phyloP scores from a whole-genome alignment of 2,113 vertebrate species.

The Perca flavescens region DNA sequence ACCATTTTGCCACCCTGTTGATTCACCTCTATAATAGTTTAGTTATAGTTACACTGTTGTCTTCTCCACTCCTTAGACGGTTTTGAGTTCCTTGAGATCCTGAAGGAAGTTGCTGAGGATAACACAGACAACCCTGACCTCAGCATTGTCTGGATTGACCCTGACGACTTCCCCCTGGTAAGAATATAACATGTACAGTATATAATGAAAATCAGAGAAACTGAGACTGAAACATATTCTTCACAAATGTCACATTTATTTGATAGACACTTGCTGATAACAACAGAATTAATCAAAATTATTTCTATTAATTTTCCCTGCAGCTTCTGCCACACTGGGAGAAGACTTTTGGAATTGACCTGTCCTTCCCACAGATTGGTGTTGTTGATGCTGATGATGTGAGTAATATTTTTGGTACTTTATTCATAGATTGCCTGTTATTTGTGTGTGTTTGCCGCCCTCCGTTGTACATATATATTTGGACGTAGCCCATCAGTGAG shows the following conservation, averaged over 20 bases:
- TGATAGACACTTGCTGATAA: not conserved
- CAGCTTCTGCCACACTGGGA: slow-evolving; percentile 95
- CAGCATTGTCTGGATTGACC: slow-evolving; percentile 95
- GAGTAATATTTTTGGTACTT: slow-evolving; percentile 68
- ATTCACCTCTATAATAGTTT: not conserved
- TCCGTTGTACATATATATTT: not conserved
- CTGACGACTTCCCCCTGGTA: slow-evolving; percentile 96
- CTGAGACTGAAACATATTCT: not conserved
- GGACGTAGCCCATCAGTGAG: too few relatives aligned
- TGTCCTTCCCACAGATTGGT: slow-evolving; percentile 92
- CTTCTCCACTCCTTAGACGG: slow-evolving; percentile 84
- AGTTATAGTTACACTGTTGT: not conserved
- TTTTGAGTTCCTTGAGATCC: slow-evolving; percentile 91
- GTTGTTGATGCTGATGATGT: slow-evolving; percentile 93
- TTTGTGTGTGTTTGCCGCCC: not conserved
- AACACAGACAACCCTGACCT: slow-evolving; percentile 92
- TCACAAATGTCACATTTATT: not conserved
- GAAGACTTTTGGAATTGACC: slow-evolving; percentile 92
- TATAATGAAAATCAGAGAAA: not conserved
- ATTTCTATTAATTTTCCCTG: not conserved
- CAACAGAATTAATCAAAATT: not conserved
- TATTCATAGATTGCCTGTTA: not conserved
- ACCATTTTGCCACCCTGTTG: not conserved
- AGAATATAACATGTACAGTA: slow-evolving; percentile 2
- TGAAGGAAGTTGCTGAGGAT: slow-evolving; percentile 91